Percentiles rank a stretch among this genome's conserved stretches.
Evolutionary conservation across 2,888 invertebrate genomes (phyloP).

Genomic region (Ormyrus rosae): DNA sequence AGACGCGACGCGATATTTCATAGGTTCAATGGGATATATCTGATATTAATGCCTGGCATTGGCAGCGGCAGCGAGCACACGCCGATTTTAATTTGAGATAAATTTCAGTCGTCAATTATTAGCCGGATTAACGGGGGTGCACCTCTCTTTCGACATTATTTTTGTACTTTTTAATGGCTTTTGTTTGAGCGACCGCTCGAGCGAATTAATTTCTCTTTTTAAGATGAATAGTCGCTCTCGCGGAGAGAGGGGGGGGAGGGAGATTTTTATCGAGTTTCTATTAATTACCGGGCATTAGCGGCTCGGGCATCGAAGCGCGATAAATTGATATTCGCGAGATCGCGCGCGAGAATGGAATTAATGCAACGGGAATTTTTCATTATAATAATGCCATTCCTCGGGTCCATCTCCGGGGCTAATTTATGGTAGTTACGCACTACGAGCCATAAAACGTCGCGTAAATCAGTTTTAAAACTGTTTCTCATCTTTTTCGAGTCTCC

Average conservation of each 20-base stretch:
- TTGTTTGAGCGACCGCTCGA: neutral
- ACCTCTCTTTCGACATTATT: neutral
- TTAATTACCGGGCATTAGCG: conserved; percentile 29
- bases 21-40: conserved; percentile 41
- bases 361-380: conserved; percentile 26
- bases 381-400: conserved; percentile 17
- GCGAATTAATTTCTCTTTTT: conserved; percentile 25
- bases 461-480: conserved; percentile 42
- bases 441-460: conserved; percentile 31
- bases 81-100: conserved; percentile 53
- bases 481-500: neutral
- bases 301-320: conserved; percentile 4
- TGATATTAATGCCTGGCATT: conserved; percentile 45
- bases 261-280: conserved; percentile 47
- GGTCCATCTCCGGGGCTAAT: neutral
- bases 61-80: conserved; percentile 27
- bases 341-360: neutral
- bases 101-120: conserved; percentile 48
- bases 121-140: conserved; percentile 10
- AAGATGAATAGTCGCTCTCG: conserved; percentile 19
- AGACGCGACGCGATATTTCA: conserved; percentile 49
- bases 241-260: neutral
- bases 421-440: conserved; percentile 7
- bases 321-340: conserved; percentile 39
- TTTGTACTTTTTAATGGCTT: neutral